Percentiles rank a stretch among this genome's conserved stretches.
These are phyloP conservation scores for Drosophila suzukii DNA, from an alignment of 1,140 invertebrate species.

Conservation along the genomic window DNA sequence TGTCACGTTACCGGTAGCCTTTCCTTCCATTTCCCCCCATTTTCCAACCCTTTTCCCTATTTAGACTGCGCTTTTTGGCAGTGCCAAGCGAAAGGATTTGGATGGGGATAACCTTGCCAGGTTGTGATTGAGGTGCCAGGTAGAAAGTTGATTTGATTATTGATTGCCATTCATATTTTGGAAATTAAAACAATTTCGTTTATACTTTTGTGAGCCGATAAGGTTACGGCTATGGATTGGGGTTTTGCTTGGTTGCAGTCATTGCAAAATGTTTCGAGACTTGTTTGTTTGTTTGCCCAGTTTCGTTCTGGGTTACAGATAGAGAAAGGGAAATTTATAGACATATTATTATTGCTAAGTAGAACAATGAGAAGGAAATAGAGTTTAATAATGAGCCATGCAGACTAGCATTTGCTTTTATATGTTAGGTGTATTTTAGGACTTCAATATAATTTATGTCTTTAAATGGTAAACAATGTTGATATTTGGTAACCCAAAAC, in stretches of 20 bases:
- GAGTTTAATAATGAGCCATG: background rate
- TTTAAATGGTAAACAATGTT: too few relatives aligned
- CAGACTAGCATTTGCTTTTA: too few relatives aligned
- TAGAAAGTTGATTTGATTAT: slow-evolving; percentile 60
- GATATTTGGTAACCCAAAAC: background rate
- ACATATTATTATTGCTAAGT: background rate
- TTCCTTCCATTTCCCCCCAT: background rate
- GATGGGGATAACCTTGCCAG: slow-evolving; percentile 45
- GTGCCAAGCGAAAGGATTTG: slow-evolving; percentile 38
- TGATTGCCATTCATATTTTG: slow-evolving; percentile 54
- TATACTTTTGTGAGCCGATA: slow-evolving; percentile 31
- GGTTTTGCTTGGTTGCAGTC: slow-evolving; percentile 33
- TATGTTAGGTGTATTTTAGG: too few relatives aligned
- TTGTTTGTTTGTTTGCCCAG: slow-evolving; percentile 15
- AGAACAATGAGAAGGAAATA: slow-evolving; percentile 10
- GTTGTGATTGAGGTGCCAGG: slow-evolving; percentile 54
- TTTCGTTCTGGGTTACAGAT: slow-evolving; percentile 19
- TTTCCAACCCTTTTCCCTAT: background rate
- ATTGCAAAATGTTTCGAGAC: slow-evolving; percentile 17
- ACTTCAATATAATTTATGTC: too few relatives aligned
- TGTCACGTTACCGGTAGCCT: slow-evolving; percentile 41
- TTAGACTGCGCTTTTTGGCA: slow-evolving; percentile 49
- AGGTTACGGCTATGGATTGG: slow-evolving; percentile 31
- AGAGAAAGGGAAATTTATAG: slow-evolving; percentile 22
- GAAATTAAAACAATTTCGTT: slow-evolving; percentile 36